Evolutionary conservation across 1,140 invertebrate species (phyloP).

Genomic region (Drosophila albomicans): DNA sequence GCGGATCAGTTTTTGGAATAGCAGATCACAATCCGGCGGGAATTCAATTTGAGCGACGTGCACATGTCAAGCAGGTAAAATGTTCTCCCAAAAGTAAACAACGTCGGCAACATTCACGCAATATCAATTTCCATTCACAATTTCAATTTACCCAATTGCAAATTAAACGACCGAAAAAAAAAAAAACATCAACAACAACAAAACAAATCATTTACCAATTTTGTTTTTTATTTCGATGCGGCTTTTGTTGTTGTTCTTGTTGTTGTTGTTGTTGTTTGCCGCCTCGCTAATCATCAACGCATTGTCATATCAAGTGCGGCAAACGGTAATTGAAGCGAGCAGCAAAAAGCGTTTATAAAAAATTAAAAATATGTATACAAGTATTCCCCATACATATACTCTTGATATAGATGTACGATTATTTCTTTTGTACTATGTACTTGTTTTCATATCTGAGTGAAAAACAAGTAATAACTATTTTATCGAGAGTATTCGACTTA

Average conservation of each 20-base stretch:
- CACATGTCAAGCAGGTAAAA: slow-evolving; percentile 79
- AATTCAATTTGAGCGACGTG: slow-evolving; percentile 78
- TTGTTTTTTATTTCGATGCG: slow-evolving; percentile 1
- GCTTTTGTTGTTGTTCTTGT: slow-evolving; percentile 21
- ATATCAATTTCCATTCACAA: slow-evolving; percentile 29
- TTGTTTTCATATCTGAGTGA: neutral
- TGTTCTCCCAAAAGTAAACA: neutral
- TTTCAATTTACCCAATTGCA: slow-evolving; percentile 31
- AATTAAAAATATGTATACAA: slow-evolving; percentile 1
- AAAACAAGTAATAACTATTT: neutral
- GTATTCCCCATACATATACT: neutral
- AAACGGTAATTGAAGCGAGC: slow-evolving; percentile 43
- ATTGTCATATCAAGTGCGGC: slow-evolving; percentile 52
- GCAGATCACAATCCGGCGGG: slow-evolving; percentile 79
- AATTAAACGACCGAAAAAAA: slow-evolving; percentile 23
- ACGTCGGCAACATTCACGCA: neutral
- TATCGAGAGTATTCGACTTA: too few species aligned
- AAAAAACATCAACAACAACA: neutral
- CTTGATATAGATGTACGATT: neutral
- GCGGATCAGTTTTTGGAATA: slow-evolving; percentile 53
- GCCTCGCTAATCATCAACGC: slow-evolving; percentile 56
- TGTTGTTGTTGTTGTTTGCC: slow-evolving; percentile 8
- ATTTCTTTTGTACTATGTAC: neutral
- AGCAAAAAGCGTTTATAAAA: neutral
- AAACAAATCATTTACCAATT: slow-evolving; percentile 23